Base-by-base conservation (phyloP, 2,888 invertebrate species). In the Danaus chrysippus region DNA sequence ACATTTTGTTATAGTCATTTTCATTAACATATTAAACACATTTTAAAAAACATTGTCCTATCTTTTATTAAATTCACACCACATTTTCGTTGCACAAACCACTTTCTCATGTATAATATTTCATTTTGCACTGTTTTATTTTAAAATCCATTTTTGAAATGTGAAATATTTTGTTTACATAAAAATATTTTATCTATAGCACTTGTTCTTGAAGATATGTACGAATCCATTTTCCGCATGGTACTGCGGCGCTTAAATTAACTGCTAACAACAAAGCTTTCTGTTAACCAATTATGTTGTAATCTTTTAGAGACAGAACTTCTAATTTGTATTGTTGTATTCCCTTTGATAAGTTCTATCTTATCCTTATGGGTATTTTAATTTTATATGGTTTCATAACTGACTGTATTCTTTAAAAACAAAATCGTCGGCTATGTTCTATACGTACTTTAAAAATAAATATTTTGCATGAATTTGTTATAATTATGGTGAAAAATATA, bases 1-100 rank as follows among this genome's bases (percentile, higher is more conserved):
- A 91, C 96, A 96, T 96, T 83, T 84, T 76, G 53, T 6, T 55
- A 67, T 59, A 58, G 61, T 59, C 62, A 58, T 64, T 65, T 58
- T 56, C 54, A 57, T 41, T 54, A 55, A 60, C 54, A 65, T 58
- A 56, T 34, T 34, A 57, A 3, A 13, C 52, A 60, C 62, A 65
- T 66, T 62, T 42, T 65, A 42, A 13, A 56, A 58, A 42, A 56
- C 13, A 42, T 42, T 54, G 60, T 64, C 57, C 67, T 68, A 65
- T 61, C 59, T 62, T 17, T 62, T 61, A 43, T 42, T 62, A 58
- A 15, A 54, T 52, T 59, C 60, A 61, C 59, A 46, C 59, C 60
- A 64, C 64, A 58, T 63, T 62, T 60, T 56, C 44, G 3, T 58
- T 52, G 17, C 49, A 49, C 46, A 49, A 15, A 49, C 12, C 49